Evolutionary conservation across 2,888 invertebrate species (phyloP).

Genomic region (Lysandra coridon): DNA sequence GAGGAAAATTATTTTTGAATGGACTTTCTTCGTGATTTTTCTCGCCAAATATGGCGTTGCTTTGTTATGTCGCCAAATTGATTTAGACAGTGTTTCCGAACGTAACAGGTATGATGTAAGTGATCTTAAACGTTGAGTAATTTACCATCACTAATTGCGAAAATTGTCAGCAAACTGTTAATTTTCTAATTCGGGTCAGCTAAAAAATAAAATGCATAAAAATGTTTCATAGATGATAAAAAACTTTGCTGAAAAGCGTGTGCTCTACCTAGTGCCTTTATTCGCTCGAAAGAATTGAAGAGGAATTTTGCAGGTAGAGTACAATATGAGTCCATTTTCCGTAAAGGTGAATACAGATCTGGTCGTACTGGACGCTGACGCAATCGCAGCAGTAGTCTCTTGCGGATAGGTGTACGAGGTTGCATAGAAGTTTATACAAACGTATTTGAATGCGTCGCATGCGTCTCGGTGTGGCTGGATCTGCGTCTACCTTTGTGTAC

Average conservation of each 20-base stretch:
- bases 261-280: background rate
- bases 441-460: too few species aligned
- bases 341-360: too few species aligned
- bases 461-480: too few species aligned
- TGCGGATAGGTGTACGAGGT: too few species aligned
- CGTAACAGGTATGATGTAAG: conserved; percentile 30
- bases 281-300: too few species aligned
- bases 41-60: conserved; percentile 25
- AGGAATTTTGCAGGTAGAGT: too few species aligned
- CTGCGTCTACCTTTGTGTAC: too few species aligned
- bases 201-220: background rate
- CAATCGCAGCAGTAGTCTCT: too few species aligned
- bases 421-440: too few species aligned
- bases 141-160: background rate
- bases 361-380: too few species aligned
- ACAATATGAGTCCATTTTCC: too few species aligned
- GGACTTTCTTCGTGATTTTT: background rate
- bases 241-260: background rate
- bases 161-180: conserved; percentile 14
- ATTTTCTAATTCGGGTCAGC: conserved; percentile 27
- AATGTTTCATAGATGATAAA: background rate
- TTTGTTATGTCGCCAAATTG: conserved; percentile 10
- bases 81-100: conserved; percentile 22
- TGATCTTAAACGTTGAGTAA: conserved; percentile 30
- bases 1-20: background rate